Evolutionary conservation across 1,140 invertebrate genomes (phyloP).

Genomic region (Cotesia typhae): DNA sequence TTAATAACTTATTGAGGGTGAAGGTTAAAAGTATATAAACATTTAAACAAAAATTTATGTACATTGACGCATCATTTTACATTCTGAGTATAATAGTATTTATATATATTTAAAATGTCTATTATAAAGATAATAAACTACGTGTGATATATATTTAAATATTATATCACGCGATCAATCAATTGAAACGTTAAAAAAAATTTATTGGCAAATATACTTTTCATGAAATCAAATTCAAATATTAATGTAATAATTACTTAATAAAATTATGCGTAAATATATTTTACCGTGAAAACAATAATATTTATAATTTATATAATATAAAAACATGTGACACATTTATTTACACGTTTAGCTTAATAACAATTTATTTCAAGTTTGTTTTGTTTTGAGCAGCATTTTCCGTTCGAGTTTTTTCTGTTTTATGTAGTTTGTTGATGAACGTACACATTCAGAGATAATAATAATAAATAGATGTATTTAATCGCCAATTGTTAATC

Average conservation of each 20-base stretch:
- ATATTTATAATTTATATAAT: background rate
- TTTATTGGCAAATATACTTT: too few relatives aligned
- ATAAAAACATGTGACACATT: constrained; percentile 12
- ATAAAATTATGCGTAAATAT: constrained; percentile 12
- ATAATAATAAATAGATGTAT: background rate
- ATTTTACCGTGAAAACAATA: background rate
- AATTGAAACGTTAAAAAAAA: too few relatives aligned
- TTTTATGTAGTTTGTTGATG: background rate
- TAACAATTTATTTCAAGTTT: constrained; percentile 4
- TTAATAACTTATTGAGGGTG: too few relatives aligned
- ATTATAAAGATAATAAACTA: too few relatives aligned
- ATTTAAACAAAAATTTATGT: constrained; percentile 2
- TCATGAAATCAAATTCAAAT: too few relatives aligned
- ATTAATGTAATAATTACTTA: background rate
- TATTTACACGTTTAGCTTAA: background rate
- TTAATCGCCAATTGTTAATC: constrained; percentile 39
- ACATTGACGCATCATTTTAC: background rate
- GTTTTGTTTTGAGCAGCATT: too few relatives aligned
- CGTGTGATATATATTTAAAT: too few relatives aligned
- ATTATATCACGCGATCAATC: too few relatives aligned
- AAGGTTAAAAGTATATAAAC: too few relatives aligned
- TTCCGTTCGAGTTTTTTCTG: background rate
- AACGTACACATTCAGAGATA: too few relatives aligned
- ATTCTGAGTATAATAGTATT: background rate
- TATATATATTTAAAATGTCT: background rate